These are phyloP conservation scores for Prolemur simus DNA, from an alignment of 2,113 vertebrate species.

Conservation along the genomic window DNA sequence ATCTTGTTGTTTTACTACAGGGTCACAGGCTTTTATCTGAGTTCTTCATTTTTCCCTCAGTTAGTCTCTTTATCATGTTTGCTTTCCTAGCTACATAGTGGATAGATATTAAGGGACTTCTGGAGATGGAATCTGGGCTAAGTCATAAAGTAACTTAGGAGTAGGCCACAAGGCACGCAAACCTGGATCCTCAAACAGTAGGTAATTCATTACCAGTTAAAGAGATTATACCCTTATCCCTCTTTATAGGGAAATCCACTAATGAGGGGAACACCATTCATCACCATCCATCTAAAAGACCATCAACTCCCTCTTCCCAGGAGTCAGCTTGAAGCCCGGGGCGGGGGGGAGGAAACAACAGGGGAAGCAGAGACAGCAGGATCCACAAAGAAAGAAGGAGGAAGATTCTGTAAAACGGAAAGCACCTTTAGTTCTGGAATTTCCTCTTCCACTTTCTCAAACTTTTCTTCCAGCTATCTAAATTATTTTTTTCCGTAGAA, in stretches of 20 bases:
- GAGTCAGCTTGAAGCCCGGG: neutral
- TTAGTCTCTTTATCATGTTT: neutral
- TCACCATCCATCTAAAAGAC: neutral
- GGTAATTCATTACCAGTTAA: neutral
- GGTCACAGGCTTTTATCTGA: neutral
- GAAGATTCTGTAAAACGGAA: neutral
- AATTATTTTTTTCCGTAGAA: neutral
- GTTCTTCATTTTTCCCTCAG: neutral
- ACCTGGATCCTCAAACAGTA: accelerated
- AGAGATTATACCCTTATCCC: neutral
- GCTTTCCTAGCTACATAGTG: neutral
- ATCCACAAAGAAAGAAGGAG: neutral
- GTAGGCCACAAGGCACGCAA: neutral
- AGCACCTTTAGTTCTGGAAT: neutral
- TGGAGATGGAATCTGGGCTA: neutral
- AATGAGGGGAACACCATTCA: neutral
- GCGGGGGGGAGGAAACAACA: neutral
- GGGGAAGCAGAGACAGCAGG: neutral
- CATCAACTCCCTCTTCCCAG: neutral
- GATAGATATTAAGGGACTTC: neutral
- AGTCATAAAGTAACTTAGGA: neutral
- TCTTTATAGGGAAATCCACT: neutral
- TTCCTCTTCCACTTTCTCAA: neutral
- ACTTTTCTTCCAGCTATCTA: neutral
- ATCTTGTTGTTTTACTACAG: neutral